Conservation (phyloP, 2,113 vertebrate genomes). For the Mesembrinibis cayennensis region DNA sequence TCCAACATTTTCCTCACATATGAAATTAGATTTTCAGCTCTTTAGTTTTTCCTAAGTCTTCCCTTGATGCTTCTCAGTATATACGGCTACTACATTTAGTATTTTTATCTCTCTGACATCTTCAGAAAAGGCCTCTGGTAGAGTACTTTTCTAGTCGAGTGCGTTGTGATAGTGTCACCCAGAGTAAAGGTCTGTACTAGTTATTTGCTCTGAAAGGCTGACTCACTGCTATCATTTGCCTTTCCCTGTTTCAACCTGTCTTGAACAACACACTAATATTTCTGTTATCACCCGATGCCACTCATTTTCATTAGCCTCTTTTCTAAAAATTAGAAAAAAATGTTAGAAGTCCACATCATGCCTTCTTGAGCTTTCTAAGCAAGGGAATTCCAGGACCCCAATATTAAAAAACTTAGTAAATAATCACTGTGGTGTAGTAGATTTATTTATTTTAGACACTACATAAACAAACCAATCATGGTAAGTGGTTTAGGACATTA, state of each 20-base stretch:
- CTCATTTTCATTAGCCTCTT: background rate
- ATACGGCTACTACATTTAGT: background rate
- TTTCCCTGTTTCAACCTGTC: constrained; percentile 1
- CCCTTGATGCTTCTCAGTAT: background rate
- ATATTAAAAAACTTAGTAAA: background rate
- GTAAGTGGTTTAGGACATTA: background rate
- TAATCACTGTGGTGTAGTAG: background rate
- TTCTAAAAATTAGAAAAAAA: background rate
- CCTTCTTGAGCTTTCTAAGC: background rate
- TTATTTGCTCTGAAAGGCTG: constrained; percentile 14
- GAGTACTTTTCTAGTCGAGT: background rate
- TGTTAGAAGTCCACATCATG: background rate
- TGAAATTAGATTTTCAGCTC: constrained; percentile 42
- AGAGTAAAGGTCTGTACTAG: background rate
- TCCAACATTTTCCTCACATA: constrained; percentile 20
- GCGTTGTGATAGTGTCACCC: background rate
- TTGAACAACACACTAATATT: background rate
- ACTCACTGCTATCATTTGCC: background rate
- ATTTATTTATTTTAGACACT: background rate
- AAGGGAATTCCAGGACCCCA: background rate
- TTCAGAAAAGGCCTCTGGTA: background rate
- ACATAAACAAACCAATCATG: background rate
- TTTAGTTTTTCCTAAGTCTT: constrained; percentile 2
- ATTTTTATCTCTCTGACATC: background rate
- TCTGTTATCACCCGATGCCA: background rate